A percentile compares a stretch with the other conserved stretches of the same genome.
These are phyloP conservation scores for Clarias platycephalus DNA, from an alignment of 2,797 vertebrate species.

Conservation along the genomic window DNA sequence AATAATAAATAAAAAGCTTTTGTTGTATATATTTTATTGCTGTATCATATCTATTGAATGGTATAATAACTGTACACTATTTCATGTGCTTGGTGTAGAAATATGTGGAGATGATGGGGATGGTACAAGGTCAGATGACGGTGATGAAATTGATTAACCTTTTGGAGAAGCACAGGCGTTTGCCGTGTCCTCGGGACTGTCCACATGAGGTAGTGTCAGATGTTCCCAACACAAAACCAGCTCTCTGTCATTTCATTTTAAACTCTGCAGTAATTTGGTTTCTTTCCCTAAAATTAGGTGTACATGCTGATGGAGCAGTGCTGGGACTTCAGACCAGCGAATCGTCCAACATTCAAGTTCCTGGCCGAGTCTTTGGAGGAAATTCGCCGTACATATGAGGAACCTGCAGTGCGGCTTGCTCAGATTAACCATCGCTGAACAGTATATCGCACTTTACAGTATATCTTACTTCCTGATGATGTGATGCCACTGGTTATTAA, in stretches of 20 bases:
- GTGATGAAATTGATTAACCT: slow-evolving; percentile 78
- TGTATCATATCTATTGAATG: not conserved
- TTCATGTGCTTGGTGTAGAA: slow-evolving; percentile 72
- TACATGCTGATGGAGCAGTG: slow-evolving; percentile 81
- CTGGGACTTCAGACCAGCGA: slow-evolving; percentile 76
- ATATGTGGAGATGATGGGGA: slow-evolving; percentile 81
- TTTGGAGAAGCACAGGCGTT: slow-evolving; percentile 74
- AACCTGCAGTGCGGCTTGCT: slow-evolving; percentile 61
- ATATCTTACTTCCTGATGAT: slow-evolving; percentile 16
- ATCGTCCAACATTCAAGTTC: slow-evolving; percentile 79
- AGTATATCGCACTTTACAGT: slow-evolving; percentile 24
- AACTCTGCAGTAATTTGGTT: not conserved
- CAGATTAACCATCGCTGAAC: slow-evolving; percentile 65
- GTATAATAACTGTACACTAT: slow-evolving; percentile 3
- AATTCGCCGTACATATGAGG: slow-evolving; percentile 69
- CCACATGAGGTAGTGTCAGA: slow-evolving; percentile 77
- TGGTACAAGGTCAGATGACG: slow-evolving; percentile 76
- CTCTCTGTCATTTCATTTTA: not conserved
- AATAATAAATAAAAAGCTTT: slow-evolving; percentile 3
- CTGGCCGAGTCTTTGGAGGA: slow-evolving; percentile 75
- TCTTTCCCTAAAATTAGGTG: slow-evolving; percentile 61
- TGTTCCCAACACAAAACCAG: not conserved
- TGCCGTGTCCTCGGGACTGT: slow-evolving; percentile 80
- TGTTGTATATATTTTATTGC: not conserved
- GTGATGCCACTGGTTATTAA: slow-evolving; percentile 13